These are phyloP conservation scores for Brachyptera risi DNA, from an alignment of 2,888 invertebrate species.

Conservation along the genomic window DNA sequence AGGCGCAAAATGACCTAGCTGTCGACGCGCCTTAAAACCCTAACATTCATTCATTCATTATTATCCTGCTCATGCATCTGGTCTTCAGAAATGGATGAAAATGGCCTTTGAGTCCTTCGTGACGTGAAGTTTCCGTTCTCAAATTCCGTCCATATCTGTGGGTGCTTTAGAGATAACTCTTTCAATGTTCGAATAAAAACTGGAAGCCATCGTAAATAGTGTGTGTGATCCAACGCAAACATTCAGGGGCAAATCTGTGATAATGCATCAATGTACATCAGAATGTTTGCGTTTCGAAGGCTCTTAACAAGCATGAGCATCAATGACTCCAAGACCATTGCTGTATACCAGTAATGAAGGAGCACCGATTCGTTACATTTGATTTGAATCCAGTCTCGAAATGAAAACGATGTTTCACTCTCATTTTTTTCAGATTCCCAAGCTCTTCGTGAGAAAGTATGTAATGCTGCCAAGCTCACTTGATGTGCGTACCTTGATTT, in stretches of 20 bases:
- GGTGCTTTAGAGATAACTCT: constrained; percentile 18
- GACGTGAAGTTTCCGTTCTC: constrained; percentile 21
- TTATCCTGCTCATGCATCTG: constrained; percentile 25
- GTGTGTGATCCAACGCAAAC: constrained; percentile 28
- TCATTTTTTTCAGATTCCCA: constrained; percentile 13
- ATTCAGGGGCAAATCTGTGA: constrained; percentile 23
- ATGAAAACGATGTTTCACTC: background rate
- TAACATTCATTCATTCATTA: too few species aligned
- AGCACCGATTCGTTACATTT: background rate
- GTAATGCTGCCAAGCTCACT: constrained; percentile 31
- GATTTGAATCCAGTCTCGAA: background rate
- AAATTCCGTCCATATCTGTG: constrained; percentile 19
- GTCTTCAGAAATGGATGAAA: constrained; percentile 22
- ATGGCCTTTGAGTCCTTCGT: constrained; percentile 15
- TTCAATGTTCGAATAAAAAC: constrained; percentile 29
- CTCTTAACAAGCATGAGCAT: constrained; percentile 5
- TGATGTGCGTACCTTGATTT: constrained; percentile 33
- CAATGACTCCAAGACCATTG: background rate
- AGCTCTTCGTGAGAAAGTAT: constrained; percentile 17
- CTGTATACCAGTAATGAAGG: constrained; percentile 15
- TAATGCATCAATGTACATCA: constrained; percentile 21
- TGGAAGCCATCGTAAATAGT: constrained; percentile 31
- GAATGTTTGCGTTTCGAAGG: constrained; percentile 14
- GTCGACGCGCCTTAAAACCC: too few species aligned
- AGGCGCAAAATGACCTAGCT: too few species aligned